These are phyloP conservation scores for Mercenaria mercenaria DNA, from an alignment of 1,140 invertebrate genomes.

Conservation along the genomic window DNA sequence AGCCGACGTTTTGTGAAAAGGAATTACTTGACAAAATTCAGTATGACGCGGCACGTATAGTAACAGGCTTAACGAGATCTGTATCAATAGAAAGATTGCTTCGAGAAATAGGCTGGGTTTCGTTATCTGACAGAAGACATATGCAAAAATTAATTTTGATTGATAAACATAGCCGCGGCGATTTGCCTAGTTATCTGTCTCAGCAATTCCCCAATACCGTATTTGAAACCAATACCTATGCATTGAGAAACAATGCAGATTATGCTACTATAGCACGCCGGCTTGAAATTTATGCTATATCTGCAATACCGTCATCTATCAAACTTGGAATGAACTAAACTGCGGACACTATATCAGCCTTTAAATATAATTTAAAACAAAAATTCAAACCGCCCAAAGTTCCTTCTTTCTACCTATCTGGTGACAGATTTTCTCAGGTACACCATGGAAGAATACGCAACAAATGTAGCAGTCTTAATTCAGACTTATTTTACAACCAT, in stretches of 20 bases:
- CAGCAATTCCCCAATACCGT: background rate
- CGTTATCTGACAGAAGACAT: background rate
- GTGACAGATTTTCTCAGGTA: no score
- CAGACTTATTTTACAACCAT: background rate
- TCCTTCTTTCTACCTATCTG: no score
- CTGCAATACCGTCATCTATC: conserved; percentile 3
- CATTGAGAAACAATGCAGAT: background rate
- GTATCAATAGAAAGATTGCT: conserved; percentile 25
- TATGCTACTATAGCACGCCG: background rate
- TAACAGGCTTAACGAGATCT: conserved; percentile 31
- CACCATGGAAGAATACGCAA: no score
- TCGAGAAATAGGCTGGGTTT: conserved; percentile 36
- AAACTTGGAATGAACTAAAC: conserved; percentile 28
- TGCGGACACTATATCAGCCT: background rate
- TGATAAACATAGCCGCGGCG: background rate
- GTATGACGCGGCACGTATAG: conserved; percentile 37
- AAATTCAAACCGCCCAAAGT: conserved; percentile 8
- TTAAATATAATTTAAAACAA: conserved; percentile 13
- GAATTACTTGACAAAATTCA: conserved; percentile 18
- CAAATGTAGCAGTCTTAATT: no score
- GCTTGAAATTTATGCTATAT: conserved; percentile 27
- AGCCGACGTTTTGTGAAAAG: conserved; percentile 5
- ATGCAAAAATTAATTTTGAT: conserved; percentile 44
- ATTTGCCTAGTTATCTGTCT: conserved; percentile 7
- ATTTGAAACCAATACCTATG: background rate